Evolutionary conservation across 2,888 invertebrate genomes (phyloP).

Genomic region (Amaurobius ferox): DNA sequence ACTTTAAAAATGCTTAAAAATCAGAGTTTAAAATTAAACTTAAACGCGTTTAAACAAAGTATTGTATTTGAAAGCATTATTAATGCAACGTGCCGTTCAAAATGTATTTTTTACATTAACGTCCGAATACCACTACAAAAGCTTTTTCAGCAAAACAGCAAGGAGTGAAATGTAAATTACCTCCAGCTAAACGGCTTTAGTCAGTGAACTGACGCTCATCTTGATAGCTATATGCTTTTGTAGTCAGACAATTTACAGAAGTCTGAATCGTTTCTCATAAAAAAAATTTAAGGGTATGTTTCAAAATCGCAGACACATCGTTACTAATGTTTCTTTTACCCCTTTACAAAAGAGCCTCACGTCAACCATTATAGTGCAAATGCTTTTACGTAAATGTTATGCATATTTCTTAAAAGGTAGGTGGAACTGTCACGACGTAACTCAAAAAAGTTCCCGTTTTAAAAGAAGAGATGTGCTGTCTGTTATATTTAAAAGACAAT

Average conservation of each 20-base stretch:
- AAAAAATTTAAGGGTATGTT: neutral
- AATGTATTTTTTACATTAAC: too few relatives aligned
- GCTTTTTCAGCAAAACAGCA: too few relatives aligned
- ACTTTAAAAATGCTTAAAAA: too few relatives aligned
- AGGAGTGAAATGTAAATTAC: too few relatives aligned
- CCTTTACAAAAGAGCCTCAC: neutral
- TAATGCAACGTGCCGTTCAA: too few relatives aligned
- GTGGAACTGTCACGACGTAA: neutral
- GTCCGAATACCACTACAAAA: too few relatives aligned
- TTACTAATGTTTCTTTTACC: neutral
- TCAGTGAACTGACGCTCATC: too few relatives aligned
- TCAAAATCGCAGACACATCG: neutral
- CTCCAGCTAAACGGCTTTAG: too few relatives aligned
- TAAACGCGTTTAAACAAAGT: too few relatives aligned
- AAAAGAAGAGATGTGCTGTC: neutral
- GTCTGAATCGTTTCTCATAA: neutral
- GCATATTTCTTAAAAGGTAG: constrained; percentile 7
- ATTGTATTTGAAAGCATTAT: too few relatives aligned
- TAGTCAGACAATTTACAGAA: neutral
- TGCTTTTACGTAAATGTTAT: neutral
- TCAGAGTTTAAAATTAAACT: too few relatives aligned
- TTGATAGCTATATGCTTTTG: too few relatives aligned
- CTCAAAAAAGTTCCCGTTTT: neutral
- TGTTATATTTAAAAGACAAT: neutral
- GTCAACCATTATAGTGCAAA: neutral